These are phyloP conservation scores for Tragelaphus scriptus DNA, from an alignment of 2,113 vertebrate genomes.

Conservation along the genomic window DNA sequence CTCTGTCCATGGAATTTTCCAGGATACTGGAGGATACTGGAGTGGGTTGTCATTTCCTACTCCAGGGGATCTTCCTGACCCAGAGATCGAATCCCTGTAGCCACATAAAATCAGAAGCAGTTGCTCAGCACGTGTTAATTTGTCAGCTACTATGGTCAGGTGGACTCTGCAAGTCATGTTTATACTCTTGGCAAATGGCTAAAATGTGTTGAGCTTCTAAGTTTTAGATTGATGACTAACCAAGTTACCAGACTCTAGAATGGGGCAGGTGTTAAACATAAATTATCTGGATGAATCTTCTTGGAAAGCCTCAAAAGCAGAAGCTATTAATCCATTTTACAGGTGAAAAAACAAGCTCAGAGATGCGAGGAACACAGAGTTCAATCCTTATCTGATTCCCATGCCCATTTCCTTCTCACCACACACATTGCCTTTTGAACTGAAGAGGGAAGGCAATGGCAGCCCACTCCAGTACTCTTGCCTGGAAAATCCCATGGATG, in stretches of 20 bases:
- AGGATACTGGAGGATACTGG: not conserved
- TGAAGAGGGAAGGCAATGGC: not conserved
- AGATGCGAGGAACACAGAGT: not conserved
- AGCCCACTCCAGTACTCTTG: too few species aligned
- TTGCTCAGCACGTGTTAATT: not conserved
- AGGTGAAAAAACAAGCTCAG: not conserved
- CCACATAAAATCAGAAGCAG: not conserved
- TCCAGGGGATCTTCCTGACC: not conserved
- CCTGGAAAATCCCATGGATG: too few species aligned
- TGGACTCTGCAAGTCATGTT: not conserved
- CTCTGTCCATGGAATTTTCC: not conserved
- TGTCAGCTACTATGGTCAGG: not conserved
- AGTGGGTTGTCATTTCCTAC: not conserved
- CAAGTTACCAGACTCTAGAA: not conserved
- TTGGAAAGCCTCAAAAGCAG: constrained; percentile 18
- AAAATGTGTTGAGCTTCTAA: not conserved
- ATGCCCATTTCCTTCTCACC: not conserved
- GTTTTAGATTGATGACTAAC: not conserved
- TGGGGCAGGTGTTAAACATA: not conserved
- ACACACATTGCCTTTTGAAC: not conserved
- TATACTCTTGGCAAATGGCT: not conserved
- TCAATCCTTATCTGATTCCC: not conserved
- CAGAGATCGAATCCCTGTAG: not conserved
- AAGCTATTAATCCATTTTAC: not conserved
- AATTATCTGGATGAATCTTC: not conserved